phyloP scores from a whole-genome alignment of 2,797 vertebrate genomes.

The Poeciliopsis turneri region DNA sequence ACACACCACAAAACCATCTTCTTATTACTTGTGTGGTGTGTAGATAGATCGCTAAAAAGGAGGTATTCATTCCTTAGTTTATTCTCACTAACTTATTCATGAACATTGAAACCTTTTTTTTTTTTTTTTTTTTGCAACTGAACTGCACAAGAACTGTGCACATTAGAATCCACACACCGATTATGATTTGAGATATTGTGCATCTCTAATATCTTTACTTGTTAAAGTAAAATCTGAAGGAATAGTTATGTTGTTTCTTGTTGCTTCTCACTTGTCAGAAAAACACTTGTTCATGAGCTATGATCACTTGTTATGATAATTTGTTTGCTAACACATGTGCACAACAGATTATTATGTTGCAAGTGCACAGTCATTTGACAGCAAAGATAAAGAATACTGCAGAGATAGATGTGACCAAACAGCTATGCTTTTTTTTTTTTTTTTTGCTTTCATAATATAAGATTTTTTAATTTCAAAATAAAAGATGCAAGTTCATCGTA shows the following conservation, averaged over 20 bases:
- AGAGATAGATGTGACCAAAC: not conserved
- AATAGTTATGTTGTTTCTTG: not conserved
- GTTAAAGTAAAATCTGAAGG: not conserved
- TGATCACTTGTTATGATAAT: not conserved
- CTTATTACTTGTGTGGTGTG: not conserved
- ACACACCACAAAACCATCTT: too few species aligned
- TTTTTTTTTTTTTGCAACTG: not conserved
- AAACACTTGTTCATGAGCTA: not conserved
- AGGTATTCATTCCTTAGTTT: not conserved
- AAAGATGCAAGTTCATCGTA: not conserved
- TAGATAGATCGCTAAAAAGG: not conserved
- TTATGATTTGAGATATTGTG: not conserved
- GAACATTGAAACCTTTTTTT: not conserved
- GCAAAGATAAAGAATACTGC: not conserved
- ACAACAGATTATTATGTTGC: conserved; percentile 15
- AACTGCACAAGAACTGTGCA: not conserved
- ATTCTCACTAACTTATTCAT: not conserved
- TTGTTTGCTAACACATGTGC: conserved; percentile 2
- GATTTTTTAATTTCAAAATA: not conserved
- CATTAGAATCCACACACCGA: not conserved
- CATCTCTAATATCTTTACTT: not conserved
- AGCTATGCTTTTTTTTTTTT: not conserved
- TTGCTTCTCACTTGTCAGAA: not conserved
- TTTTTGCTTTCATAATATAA: not conserved
- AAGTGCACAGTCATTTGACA: not conserved